A percentile compares a stretch with the other conserved stretches of the same genome.
These are phyloP conservation scores for Temnothorax rugatulus DNA, from an alignment of 2,888 invertebrate genomes.

Conservation along the genomic window DNA sequence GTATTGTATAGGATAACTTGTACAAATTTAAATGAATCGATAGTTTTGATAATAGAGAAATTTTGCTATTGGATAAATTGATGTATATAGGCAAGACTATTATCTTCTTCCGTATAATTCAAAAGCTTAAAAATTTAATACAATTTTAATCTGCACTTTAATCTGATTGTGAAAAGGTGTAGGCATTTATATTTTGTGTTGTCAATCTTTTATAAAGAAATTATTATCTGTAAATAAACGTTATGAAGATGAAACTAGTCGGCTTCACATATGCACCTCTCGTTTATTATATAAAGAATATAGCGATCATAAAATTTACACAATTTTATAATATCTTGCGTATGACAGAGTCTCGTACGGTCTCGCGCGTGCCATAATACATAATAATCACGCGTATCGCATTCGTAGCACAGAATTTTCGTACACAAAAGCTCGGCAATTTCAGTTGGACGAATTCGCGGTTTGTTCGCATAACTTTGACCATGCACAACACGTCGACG, in stretches of 20 bases:
- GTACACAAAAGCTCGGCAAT: conserved; percentile 84
- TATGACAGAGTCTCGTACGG: conserved; percentile 57
- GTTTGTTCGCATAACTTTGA: conserved; percentile 61
- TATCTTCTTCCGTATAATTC: not conserved
- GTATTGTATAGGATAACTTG: not conserved
- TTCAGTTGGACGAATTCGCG: conserved; percentile 83
- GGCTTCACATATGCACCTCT: conserved; percentile 68
- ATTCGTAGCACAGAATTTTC: conserved; percentile 50
- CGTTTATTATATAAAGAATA: conserved; percentile 83
- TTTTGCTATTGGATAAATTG: not conserved
- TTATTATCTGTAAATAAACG: conserved; percentile 36
- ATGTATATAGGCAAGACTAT: not conserved
- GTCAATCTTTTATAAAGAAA: conserved; percentile 5
- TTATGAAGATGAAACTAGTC: not conserved
- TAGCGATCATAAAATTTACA: conserved; percentile 80
- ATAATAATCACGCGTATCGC: conserved; percentile 35
- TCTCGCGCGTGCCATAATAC: not conserved
- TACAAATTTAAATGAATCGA: conserved; percentile 27
- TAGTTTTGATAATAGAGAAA: not conserved
- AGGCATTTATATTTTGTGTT: conserved; percentile 19
- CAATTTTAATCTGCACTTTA: not conserved
- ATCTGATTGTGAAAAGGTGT: no score
- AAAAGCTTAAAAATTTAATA: not conserved
- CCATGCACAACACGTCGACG: conserved; percentile 68
- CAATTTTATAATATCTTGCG: conserved; percentile 78